Evolutionary conservation across 2,113 vertebrate genomes (phyloP), one percentile per base, ranked within the genome.

Genomic region (Corythoichthys haematopterus): DNA sequence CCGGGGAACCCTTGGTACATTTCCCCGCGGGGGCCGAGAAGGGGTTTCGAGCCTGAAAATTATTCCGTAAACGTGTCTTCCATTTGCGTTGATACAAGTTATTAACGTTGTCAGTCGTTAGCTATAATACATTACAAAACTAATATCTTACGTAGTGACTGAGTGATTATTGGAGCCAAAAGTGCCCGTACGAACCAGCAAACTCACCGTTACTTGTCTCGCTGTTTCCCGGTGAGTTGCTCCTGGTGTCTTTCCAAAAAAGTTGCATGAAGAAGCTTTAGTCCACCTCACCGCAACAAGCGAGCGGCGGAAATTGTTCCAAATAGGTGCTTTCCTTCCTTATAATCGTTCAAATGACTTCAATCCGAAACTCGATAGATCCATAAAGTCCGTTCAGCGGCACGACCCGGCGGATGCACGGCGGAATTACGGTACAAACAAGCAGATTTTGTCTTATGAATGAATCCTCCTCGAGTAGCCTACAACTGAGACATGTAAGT

Each of bases 1-100:
- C 94, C 95, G 84, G 95, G 93, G 74, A 97, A 97, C 73, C 95
- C 95, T 87, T 96, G 94, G 94, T 92, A 97, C 95, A 98, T 98
- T 88, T 94, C 95, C 94, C 94, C 92, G 79, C 70, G 81, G 89
- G 92, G 91, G 87, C 88, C 89, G 90, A 89, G 84, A 68, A 64
- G 83, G 86, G 90, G 88, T 76, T 91, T 20, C 80, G 83, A 80
- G 89, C 91, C 93, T 91, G 83, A 87, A 85, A 91, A 89, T 81
- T 80, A 43, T 40, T 20, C 16, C 9, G 16, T 60, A 5, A 38
- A 38, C 37, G 8, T 38, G 5, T 59, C 3, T 55, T 55, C 11
- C 33, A 2, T 33, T 8, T 53, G 16, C 3, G 3, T 16, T 28
- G 10, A n/a, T 43, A 15, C 4, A 56, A 3, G 10, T 5, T 38